Evolutionary conservation across 2,113 vertebrate species (phyloP).

Genomic region (Craseonycteris thonglongyai): DNA sequence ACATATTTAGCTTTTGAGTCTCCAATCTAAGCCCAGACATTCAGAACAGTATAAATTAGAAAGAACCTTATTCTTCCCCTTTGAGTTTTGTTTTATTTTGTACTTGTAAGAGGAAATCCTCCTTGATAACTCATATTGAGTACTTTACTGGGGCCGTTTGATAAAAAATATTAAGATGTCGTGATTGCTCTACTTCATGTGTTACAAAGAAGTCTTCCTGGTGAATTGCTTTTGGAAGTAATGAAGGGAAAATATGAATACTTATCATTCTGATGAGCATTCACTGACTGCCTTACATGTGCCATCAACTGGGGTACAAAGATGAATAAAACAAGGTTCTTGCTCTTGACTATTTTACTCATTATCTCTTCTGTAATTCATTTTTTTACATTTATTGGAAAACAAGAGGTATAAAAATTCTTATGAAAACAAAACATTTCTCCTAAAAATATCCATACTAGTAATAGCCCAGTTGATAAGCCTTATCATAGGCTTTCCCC

Average conservation of each 20-base stretch:
- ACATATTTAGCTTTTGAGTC: not conserved
- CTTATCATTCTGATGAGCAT: not conserved
- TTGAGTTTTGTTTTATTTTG: not conserved
- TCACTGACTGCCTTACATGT: not conserved
- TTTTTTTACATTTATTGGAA: not conserved
- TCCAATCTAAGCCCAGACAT: not conserved
- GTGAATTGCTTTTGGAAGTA: not conserved
- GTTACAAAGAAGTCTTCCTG: not conserved
- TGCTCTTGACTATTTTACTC: not conserved
- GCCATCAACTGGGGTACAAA: not conserved
- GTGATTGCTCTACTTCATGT: not conserved
- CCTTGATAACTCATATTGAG: not conserved
- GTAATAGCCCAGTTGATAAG: not conserved
- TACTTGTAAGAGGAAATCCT: not conserved
- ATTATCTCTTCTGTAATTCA: not conserved
- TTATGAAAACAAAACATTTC: not conserved
- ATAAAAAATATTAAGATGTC: not conserved
- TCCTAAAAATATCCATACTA: not conserved
- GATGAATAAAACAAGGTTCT: not conserved
- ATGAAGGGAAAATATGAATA: not conserved
- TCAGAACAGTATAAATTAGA: not conserved
- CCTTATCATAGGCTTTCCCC: not conserved
- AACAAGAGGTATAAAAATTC: conserved; percentile 10
- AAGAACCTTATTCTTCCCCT: not conserved
- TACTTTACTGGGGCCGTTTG: not conserved